Base-by-base conservation (phyloP, 2,888 invertebrate genomes). In the Volucella bombylans region DNA sequence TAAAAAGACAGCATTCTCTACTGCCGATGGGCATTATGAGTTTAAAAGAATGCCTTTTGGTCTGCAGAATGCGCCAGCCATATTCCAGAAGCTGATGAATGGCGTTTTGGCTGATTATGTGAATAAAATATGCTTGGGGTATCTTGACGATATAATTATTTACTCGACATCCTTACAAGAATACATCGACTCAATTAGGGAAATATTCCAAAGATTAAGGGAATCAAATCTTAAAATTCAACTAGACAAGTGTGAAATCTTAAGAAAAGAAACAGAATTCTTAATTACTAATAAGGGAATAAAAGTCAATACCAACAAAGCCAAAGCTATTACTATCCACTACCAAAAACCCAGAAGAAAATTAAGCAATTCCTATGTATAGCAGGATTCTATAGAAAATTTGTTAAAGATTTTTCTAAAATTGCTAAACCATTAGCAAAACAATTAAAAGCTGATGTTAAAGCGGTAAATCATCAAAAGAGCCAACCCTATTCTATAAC, bases 111-210 rank as follows among this genome's bases (percentile, higher is more conserved):
- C 68, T 1, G 87, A 88, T 1, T 39, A 88, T 0, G 85, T 87
- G 71, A 86, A 86, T 4, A 87, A 86, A 41, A 81, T 72, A 18
- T 88, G 88, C 59, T 86, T 90, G 1, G 89, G 90, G 0, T 91
- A 81, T 81, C 83, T 89, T 38, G 90, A 90, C 55, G 90, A 90
- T 76, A 88, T 89, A 4, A 87, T 91, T 8, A 80, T 90, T 10
- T 89, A 87, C 38, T 67, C 62, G 8, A 78, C 68, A 47, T 86
- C 80, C 4, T 57, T 89, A n/a, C 87, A 89, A 72, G 89, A 89
- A 83, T 89, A 89, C 54, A 86, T 87, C 9, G 64, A 77, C 55
- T 82, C 78, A 14, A 55, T 88, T 47, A 71, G 79, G 65, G 68
- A 52, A 69, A 87, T 89, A 1, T 87, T 89, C 39, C 18, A 87